Evolutionary conservation across 2,113 vertebrate species (phyloP).

Genomic region (Ammodytes marinus): DNA sequence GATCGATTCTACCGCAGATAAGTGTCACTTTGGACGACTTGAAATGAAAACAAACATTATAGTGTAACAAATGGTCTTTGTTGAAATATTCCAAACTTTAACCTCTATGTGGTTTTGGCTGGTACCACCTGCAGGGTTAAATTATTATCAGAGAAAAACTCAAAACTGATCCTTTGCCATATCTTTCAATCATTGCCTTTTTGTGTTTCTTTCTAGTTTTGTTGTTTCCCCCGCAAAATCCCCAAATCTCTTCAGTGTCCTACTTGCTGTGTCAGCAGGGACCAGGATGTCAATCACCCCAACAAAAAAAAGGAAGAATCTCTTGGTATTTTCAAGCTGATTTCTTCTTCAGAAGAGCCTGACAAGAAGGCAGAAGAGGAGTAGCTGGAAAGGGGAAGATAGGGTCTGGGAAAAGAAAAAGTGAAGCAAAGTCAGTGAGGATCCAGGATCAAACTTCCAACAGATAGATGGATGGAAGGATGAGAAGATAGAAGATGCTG

Average conservation of each 20-base stretch:
- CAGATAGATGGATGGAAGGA: background rate
- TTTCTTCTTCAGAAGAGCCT: slow-evolving; percentile 67
- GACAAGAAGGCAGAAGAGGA: slow-evolving; percentile 28
- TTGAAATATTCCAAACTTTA: background rate
- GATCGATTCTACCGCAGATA: slow-evolving; percentile 12
- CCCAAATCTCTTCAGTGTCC: slow-evolving; percentile 38
- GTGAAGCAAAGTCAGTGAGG: background rate
- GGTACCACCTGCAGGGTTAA: background rate
- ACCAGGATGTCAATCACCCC: slow-evolving; percentile 49
- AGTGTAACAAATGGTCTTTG: background rate
- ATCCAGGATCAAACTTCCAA: background rate
- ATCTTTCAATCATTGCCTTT: slow-evolving; percentile 34
- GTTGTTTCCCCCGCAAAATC: slow-evolving; percentile 38
- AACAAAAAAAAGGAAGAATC: background rate
- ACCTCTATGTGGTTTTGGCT: background rate
- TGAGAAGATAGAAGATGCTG: background rate
- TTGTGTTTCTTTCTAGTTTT: slow-evolving; percentile 15
- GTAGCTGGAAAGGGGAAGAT: slow-evolving; percentile 32
- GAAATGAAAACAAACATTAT: slow-evolving; percentile 45
- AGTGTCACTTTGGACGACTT: slow-evolving; percentile 45
- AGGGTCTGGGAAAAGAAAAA: slow-evolving; percentile 26
- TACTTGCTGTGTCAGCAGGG: slow-evolving; percentile 44
- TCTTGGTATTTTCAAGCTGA: slow-evolving; percentile 47
- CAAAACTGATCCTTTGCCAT: slow-evolving; percentile 24
- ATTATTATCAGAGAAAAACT: slow-evolving; percentile 13